Base-by-base conservation (phyloP, 2,888 invertebrate species). In the Apodemia zela region DNA sequence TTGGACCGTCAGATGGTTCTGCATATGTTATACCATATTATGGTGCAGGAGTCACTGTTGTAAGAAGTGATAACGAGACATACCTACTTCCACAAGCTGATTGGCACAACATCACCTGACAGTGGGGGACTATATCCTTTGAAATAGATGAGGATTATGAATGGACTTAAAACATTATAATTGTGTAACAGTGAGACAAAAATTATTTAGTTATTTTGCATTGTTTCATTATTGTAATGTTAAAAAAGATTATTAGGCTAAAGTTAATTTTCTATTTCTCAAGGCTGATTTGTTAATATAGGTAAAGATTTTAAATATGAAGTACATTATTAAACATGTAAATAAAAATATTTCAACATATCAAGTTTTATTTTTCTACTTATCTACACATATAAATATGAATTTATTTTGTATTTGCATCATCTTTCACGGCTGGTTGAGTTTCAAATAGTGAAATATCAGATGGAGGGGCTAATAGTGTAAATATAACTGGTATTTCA, bases 1-100 rank as follows among this genome's bases (percentile, higher is more conserved):
- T 99, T 4, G 96, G 96, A 0, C 99, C 99, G 59, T 96, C 98
- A 0, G 99, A 99, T 93, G 98, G 98, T 33, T 98, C 98, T 13
- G 94, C 97, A 66, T 99, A 97, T 84, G 94, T 99, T 3, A 97
- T 98, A 78, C 97, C 98, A 62, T 98, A 97, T 84, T 99, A 95
- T 81, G 98, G 99, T 67, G 97, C 98, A 0, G 95, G 95, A 29
- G 94, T 98, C 33, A 93, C 94, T 63, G 95, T 97, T 66, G 91
- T 98, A 63, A 92, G 93, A 63, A 96, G 96, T 85, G 94, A 97
- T 86, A 98, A 98, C 85, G 94, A 94, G 76, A 98, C 98, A 0
- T 97, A 95, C 84, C 93, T 95, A 74, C 93, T 96, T 69, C 95
- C 95, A 47, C 95, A 96, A 79, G 94, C 95, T 65, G 96, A 97